A percentile compares a stretch with the other conserved stretches of the same genome.
These are phyloP conservation scores for Aselliscus stoliczkanus DNA, from an alignment of 2,797 vertebrate genomes.

Conservation along the genomic window DNA sequence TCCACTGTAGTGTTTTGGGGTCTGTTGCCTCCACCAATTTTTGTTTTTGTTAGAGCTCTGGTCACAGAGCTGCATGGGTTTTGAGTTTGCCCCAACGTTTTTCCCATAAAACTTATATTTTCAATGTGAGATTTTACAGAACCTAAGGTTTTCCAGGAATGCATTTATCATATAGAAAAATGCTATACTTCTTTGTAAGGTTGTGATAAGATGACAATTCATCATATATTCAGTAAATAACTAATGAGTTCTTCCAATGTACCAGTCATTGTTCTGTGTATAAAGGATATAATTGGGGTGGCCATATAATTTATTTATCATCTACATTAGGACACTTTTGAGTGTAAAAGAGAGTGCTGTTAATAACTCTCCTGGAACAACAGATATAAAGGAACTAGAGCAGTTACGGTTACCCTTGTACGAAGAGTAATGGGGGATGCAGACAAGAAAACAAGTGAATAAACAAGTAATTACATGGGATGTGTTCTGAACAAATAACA, in stretches of 20 bases:
- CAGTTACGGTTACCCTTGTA: background rate
- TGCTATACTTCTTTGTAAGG: background rate
- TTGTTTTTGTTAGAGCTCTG: background rate
- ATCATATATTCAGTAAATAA: background rate
- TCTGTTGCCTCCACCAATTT: background rate
- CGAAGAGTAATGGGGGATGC: background rate
- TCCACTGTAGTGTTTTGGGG: background rate
- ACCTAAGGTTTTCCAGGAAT: conserved; percentile 2
- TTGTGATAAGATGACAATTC: background rate
- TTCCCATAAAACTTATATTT: background rate
- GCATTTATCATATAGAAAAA: background rate
- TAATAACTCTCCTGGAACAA: background rate
- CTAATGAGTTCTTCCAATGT: background rate
- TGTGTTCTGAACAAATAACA: conserved; percentile 34
- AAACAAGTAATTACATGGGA: background rate
- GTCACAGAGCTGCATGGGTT: background rate
- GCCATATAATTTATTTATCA: background rate
- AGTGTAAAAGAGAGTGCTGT: background rate
- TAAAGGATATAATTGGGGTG: background rate
- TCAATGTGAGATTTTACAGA: conserved; percentile 2
- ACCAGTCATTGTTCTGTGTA: background rate
- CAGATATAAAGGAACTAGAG: background rate
- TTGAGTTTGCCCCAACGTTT: conserved; percentile 13
- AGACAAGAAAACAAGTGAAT: conserved; percentile 21
- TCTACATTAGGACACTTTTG: background rate